Base-by-base conservation (phyloP, 2,797 vertebrate species). In the Linurgus olivaceus region DNA sequence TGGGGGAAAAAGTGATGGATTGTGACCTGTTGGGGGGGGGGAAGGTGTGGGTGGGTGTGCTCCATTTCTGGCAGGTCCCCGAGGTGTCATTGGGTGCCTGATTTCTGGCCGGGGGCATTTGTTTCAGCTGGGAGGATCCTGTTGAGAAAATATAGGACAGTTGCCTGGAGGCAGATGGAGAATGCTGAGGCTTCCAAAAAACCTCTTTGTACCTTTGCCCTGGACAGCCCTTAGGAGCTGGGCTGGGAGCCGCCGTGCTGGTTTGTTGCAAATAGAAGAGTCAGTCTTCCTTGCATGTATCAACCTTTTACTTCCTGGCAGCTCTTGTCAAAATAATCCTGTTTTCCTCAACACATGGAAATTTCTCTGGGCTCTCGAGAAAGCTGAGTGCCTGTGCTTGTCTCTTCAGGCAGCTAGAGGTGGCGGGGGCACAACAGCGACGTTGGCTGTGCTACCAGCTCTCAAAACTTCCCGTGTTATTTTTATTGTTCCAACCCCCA, bases 291-390 rank as follows among this genome's bases (percentile, higher is more conserved):
- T 94, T 0, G 4, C 6, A 1, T 86, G 70, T 92, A 78, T 63
- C 79, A 96, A 88, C 52, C n/a, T 95, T 90, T 88, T 37, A 59
- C 76, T 80, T 96, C 80, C 55, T 96, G 94, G 85, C 85, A 96
- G 63, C 59, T 88, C 76, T 65, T 93, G 59, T 93, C 82, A 93
- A 96, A 96, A 96, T 82, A 94, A 94, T 84, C 51, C 67, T 47
- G 51, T 94, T 91, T 94, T 94, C 73, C 59, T 93, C 76, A 91
- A 90, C 91, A 90, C 44, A 67, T 65, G 33, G 90, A 85, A 78
- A 31, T 3, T 7, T 94, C 92, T 93, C 74, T 88, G 93, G 76
- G 63, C 80, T 93, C 70, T 84, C 2, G 8, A 80, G 72, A 71
- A 81, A 55, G 70, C 76, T 55, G 62, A 86, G 61, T 61, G 84